These are phyloP conservation scores for Narcine bancroftii DNA, from an alignment of 2,113 vertebrate species.

Conservation along the genomic window DNA sequence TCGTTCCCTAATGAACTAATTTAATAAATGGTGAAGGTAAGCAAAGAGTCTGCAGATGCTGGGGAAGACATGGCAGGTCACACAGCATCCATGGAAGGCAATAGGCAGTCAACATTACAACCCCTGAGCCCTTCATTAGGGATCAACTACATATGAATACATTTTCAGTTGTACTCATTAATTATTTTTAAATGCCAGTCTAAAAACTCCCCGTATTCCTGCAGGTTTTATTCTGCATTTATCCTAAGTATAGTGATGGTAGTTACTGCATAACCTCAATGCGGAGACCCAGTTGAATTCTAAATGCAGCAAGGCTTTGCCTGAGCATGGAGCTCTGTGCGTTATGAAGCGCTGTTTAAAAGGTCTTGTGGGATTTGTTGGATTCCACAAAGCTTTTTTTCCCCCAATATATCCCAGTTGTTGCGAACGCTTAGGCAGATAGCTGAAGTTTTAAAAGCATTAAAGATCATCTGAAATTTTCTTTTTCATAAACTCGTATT, in stretches of 20 bases:
- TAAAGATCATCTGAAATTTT: neutral
- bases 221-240: neutral
- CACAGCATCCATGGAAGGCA: too few species aligned
- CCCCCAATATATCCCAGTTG: neutral
- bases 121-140: too few species aligned
- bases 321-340: neutral
- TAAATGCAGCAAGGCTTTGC: neutral
- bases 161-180: neutral
- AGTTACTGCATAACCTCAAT: neutral
- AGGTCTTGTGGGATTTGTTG: neutral
- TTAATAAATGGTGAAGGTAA: neutral
- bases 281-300: neutral
- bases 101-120: too few species aligned
- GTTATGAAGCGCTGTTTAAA: neutral
- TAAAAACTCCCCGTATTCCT: neutral
- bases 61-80: too few species aligned
- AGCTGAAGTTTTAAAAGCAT: neutral
- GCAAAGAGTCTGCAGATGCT: too few species aligned
- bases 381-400: neutral
- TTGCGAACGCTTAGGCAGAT: neutral
- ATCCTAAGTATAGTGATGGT: neutral
- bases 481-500: neutral
- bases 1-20: neutral
- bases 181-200: neutral
- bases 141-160: neutral